These are phyloP conservation scores for Campylorhamphus procurvoides DNA, from an alignment of 2,113 vertebrate species.

Conservation along the genomic window DNA sequence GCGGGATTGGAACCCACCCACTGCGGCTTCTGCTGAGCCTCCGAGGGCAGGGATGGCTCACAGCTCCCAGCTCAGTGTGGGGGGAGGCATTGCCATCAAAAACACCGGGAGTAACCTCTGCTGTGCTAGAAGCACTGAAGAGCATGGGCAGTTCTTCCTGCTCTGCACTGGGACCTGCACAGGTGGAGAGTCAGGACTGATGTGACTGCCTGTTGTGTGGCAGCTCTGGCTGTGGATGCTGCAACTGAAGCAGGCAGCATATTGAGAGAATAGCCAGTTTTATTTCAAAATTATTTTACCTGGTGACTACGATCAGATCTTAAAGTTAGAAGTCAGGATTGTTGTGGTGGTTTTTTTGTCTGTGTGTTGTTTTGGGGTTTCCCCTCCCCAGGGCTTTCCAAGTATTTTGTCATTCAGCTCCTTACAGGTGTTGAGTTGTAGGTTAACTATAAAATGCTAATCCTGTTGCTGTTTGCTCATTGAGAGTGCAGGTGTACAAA, in stretches of 20 bases:
- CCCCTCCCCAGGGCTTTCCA: neutral
- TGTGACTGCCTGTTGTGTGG: neutral
- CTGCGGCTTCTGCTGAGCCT: neutral
- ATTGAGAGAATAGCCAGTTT: neutral
- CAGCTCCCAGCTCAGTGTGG: slow-evolving; percentile 10
- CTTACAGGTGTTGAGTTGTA: neutral
- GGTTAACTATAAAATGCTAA: neutral
- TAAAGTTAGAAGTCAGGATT: neutral
- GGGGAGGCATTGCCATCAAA: neutral
- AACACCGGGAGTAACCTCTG: slow-evolving; percentile 14
- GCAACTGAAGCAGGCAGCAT: neutral
- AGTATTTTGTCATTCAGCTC: neutral
- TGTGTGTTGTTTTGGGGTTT: neutral
- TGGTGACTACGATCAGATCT: neutral
- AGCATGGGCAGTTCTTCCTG: neutral
- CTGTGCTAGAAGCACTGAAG: neutral
- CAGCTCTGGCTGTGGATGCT: neutral
- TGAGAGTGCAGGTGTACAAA: slow-evolving; percentile 60
- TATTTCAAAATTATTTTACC: neutral
- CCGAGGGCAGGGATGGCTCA: slow-evolving; percentile 29
- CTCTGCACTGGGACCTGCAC: neutral
- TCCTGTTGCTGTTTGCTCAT: neutral
- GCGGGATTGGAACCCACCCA: neutral
- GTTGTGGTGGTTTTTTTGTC: neutral
- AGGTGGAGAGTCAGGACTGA: neutral